Base-by-base conservation (phyloP, 2,888 invertebrate genomes). In the Brachyptera putata region DNA sequence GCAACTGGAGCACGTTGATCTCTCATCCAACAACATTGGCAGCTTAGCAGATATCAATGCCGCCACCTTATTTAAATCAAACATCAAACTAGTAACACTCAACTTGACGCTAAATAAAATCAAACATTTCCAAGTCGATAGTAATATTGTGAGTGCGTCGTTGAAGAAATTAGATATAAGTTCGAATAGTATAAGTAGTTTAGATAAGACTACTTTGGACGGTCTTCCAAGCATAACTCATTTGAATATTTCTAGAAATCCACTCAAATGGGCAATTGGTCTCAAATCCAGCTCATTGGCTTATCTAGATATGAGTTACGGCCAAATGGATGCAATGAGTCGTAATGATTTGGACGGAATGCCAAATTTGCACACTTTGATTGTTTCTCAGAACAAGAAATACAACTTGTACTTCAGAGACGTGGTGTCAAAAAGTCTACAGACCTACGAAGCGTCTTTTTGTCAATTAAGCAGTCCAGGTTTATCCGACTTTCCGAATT, bases 381-480 rank as follows among this genome's bases (percentile, higher is more conserved):
- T 30, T 14, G 22, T 62, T 1, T 18, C 48, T 2, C 18, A 50
- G 3, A 62, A 62, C 26, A 18, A 14, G 0, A 37, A 56, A 5
- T 56, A 59, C 7, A 37, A 22, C 5, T n/a, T 62, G 3, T 48
- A 56, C 18, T 24, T 34, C 7, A 18, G 36, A 1, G 36, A 48
- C 13, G 21, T 62, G 3, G 26, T 37, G 1, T 62, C 62, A 16
- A 36, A 9, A 13, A 58, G 58, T 21, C n/a, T 62, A 25, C 56
- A 34, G 11, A 11, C 9, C 14, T 49, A 53, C 26, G 62, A 62
- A 26, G 62, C 59, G 1, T 34, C 39, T 14, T 34, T 21, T 26
- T 62, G 62, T 26, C 43, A 55, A 13, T 39, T 62, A 11, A 58
- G 37, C 22, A 26, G 14, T 1, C 62, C 62, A 37, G 50, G 55